Evolutionary conservation across 2,888 invertebrate genomes (phyloP).

Genomic region (Spicauda simplicius): DNA sequence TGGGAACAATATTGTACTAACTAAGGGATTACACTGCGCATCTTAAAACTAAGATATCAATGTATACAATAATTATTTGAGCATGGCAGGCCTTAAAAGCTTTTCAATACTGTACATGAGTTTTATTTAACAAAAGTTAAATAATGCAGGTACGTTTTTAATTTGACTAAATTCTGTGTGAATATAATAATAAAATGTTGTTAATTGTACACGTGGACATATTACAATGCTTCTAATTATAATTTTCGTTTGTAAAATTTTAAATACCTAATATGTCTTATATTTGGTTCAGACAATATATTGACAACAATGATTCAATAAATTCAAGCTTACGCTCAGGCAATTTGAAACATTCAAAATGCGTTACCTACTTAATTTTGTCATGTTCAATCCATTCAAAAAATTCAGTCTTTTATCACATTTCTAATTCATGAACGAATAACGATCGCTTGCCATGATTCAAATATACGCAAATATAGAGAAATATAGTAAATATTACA

Average conservation of each 20-base stretch:
- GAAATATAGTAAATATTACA: constrained; percentile 17
- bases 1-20: constrained; percentile 17
- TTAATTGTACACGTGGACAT: constrained; percentile 8
- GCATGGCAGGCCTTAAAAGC: constrained; percentile 37
- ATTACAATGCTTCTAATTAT: constrained; percentile 8
- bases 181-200: constrained; percentile 9
- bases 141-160: constrained; percentile 28
- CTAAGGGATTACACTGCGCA: constrained; percentile 27
- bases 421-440: constrained; percentile 28
- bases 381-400: constrained; percentile 47
- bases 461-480: constrained; percentile 30
- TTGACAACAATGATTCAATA: constrained; percentile 11
- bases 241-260: constrained; percentile 17
- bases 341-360: constrained; percentile 21
- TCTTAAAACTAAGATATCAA: constrained; percentile 36
- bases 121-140: constrained; percentile 26
- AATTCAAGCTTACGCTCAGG: constrained; percentile 17
- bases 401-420: constrained; percentile 48
- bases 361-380: constrained; percentile 44
- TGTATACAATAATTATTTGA: constrained; percentile 42
- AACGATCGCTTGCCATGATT: constrained; percentile 34
- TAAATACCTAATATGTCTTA: constrained; percentile 8
- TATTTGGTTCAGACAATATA: constrained; percentile 7
- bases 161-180: constrained; percentile 23
- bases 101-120: constrained; percentile 33